A percentile compares a stretch with the other conserved stretches of the same genome.
Conservation (phyloP, 2,113 vertebrate genomes). For the Pelmatolapia mariae region DNA sequence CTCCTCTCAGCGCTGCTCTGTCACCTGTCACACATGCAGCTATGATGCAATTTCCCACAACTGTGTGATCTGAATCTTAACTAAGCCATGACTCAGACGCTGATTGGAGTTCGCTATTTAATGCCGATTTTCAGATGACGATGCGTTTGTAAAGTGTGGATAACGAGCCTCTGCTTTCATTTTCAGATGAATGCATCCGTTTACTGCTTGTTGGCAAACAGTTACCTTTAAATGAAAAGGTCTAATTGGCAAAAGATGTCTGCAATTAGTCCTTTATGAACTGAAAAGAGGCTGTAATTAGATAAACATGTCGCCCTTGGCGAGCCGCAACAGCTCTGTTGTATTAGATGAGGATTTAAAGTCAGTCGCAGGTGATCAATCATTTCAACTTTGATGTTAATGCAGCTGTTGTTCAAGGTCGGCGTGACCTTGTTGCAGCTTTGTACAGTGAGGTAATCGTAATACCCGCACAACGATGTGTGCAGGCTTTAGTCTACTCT, state of each 20-base stretch:
- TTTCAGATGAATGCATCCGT: slow-evolving; percentile 22
- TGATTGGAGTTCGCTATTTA: not conserved
- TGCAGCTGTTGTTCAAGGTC: slow-evolving; percentile 29
- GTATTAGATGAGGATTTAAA: not conserved
- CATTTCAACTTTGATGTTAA: not conserved
- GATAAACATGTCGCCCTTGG: not conserved
- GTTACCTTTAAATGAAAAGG: slow-evolving; percentile 33
- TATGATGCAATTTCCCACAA: slow-evolving; percentile 13
- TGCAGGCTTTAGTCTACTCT: not conserved
- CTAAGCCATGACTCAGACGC: not conserved
- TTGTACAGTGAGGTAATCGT: not conserved
- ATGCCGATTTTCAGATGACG: not conserved
- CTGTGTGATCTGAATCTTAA: slow-evolving; percentile 17
- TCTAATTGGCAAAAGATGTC: slow-evolving; percentile 36
- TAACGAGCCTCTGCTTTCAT: slow-evolving; percentile 4
- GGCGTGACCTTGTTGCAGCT: not conserved
- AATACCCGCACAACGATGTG: not conserved
- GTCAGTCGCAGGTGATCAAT: not conserved
- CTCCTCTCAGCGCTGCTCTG: not conserved
- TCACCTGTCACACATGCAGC: slow-evolving; percentile 3
- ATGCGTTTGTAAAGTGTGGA: not conserved
- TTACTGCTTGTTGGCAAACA: slow-evolving; percentile 40
- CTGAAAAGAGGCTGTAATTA: slow-evolving; percentile 3
- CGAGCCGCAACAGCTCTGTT: not conserved
- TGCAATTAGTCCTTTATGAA: slow-evolving; percentile 21